Base-by-base conservation (phyloP, 2,113 vertebrate genomes). In the Periophthalmodon schlosseri region DNA sequence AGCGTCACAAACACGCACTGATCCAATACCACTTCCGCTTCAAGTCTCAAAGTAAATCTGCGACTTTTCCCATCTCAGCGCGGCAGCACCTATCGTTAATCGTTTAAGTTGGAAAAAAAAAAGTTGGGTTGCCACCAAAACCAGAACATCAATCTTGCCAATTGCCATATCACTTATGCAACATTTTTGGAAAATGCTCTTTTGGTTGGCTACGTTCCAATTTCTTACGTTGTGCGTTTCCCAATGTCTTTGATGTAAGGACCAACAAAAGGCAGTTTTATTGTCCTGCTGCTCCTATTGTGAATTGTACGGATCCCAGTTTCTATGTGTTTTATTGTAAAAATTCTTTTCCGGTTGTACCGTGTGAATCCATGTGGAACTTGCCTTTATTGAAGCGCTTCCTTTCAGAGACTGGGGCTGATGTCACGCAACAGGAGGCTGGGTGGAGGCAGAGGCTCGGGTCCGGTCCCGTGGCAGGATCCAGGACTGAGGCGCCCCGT, bases 371-470 rank as follows among this genome's bases (percentile, higher is more conserved):
- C 65, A 13, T 24, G 36, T 46, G 23, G 16, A 65, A 50, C 71
- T 87, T 88, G 74, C 3, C 6, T 46, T 21, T 54, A 72, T 13
- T 57, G 52, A 70, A 47, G 15, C 33, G 46, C 68, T 87, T 90
- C 91, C 82, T 89, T 39, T 77, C 83, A 77, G 65, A 72, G 76
- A 61, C 81, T 82, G 49, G 3, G 44, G 76, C 65, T 90, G 88
- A 90, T 88, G 87, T 93, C 86, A 93, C 70, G 44, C 69, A 76
- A 49, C 77, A 73, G 81, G 70, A 75, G 64, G 50, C 60, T 3
- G 65, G 54, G 76, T 74, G 79, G 78, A 82, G 80, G 84, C 78
- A 80, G 68, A 44, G 75, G 69, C 39, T 34, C 46, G 60, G 57
- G 60, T 34, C 21, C 0, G 5, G 74, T 78, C 77, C 75, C 64